Base-by-base conservation (phyloP, 2,113 vertebrate species). In the Melanostigma gelatinosum region DNA sequence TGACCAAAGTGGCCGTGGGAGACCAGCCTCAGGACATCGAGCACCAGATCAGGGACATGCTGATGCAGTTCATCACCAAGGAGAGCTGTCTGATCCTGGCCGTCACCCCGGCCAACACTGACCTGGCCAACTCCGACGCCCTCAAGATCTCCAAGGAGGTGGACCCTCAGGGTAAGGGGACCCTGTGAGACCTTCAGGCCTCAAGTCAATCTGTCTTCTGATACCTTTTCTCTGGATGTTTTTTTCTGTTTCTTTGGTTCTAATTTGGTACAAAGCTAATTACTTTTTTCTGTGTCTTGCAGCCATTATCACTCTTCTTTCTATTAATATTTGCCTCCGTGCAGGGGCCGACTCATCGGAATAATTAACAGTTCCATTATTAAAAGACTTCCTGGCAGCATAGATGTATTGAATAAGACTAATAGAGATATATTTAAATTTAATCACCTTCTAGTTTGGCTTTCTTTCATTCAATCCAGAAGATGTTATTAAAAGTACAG, bases 11-110 rank as follows among this genome's bases (percentile, higher is more conserved):
- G 46, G 96, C 98, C 0, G 97, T 99, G 22, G 98, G 98, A 6
- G 97, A 99, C 89, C 97, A 99, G 75, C 98, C 98, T 0, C 85
- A 77, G 2, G 97, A 99, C 89, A 99, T 99, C 0, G 98, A 99
- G 91, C 96, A 96, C 88, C 98, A 99, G 96, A 98, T 99, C 95
- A 93, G 93, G 48, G 98, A 99, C 2, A 99, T 99, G 98, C 95
- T 99, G 91, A 64, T 96, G 87, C 97, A 97, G 95, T 99, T 99
- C 92, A 97, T 99, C 92, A 96, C 95, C 82, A 90, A 96, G 40
- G 97, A 99, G 62, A 99, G 96, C 93, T 98, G 96, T 82, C 91
- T 99, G 6, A 96, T 99, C 87, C 95, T 99, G 0, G 97, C 97
- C 0, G 98, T 99, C 55, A 98, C 98, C 0, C 98, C 98, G 0